Percentiles rank a stretch among this genome's conserved stretches.
Evolutionary conservation across 1,140 invertebrate species (phyloP).

Genomic region (Pissodes strobi): DNA sequence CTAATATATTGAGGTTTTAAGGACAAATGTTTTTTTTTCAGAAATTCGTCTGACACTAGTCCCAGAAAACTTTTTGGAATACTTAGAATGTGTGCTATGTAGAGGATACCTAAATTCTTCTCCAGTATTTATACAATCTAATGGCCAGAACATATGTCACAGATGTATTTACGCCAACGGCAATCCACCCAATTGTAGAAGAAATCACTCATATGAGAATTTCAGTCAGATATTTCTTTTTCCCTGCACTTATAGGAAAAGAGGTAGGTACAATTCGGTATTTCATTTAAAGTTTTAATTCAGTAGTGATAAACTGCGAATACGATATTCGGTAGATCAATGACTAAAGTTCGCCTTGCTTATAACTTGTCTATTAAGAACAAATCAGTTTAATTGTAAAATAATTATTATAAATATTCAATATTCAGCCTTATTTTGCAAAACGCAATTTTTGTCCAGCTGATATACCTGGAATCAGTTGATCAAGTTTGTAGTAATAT

Average conservation of each 20-base stretch:
- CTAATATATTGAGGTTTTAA: too few relatives aligned
- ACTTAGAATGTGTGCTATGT: constrained; percentile 45
- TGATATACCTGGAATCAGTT: too few relatives aligned
- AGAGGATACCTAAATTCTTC: constrained; percentile 43
- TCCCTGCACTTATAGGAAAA: constrained; percentile 44
- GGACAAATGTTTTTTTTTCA: too few relatives aligned
- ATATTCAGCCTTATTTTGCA: too few relatives aligned
- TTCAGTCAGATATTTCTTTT: constrained; percentile 43
- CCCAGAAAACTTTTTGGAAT: constrained; percentile 41
- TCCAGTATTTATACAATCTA: constrained; percentile 43
- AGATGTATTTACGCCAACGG: constrained; percentile 44
- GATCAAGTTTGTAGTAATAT: too few relatives aligned
- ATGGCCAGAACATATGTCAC: constrained; percentile 49
- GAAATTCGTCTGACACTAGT: constrained; percentile 42
- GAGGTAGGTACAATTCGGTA: constrained; percentile 25
- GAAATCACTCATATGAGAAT: constrained; percentile 45
- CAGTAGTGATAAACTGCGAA: too few relatives aligned
- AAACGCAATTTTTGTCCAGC: too few relatives aligned
- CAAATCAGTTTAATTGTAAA: too few relatives aligned
- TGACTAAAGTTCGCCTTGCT: too few relatives aligned
- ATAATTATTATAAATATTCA: too few relatives aligned
- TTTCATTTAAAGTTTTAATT: background rate
- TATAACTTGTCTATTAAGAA: too few relatives aligned
- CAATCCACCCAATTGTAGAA: constrained; percentile 31
- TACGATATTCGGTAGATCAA: too few relatives aligned